Evolutionary conservation across 1,140 invertebrate genomes (phyloP).

Genomic region (Megathymus violae): DNA sequence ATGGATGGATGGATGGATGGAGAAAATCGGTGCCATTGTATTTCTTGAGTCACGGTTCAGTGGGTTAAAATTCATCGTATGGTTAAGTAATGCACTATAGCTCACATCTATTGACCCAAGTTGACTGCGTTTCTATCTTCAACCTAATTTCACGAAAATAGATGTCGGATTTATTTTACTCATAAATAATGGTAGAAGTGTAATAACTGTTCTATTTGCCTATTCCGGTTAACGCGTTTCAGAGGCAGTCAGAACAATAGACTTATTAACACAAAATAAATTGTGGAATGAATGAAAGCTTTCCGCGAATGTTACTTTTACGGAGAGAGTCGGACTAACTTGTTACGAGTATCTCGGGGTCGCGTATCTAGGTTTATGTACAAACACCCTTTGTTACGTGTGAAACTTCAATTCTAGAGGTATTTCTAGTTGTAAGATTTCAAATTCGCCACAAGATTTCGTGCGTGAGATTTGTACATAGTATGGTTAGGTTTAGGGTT

Average conservation of each 20-base stretch:
- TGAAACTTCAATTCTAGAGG: slow-evolving; percentile 9
- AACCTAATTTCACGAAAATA: background rate
- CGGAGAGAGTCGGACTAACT: slow-evolving; percentile 20
- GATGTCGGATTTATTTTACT: background rate
- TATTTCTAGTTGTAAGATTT: background rate
- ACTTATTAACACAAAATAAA: slow-evolving; percentile 26
- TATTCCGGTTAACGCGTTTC: slow-evolving; percentile 25
- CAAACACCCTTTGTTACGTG: slow-evolving; percentile 31
- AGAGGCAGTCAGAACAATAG: slow-evolving; percentile 32
- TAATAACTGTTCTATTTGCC: slow-evolving; percentile 15
- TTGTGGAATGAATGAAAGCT: slow-evolving; percentile 30
- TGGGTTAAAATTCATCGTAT: no score
- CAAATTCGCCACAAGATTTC: no score
- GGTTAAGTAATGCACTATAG: no score
- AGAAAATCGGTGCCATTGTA: no score
- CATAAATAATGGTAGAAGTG: background rate
- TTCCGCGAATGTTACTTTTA: slow-evolving; percentile 30
- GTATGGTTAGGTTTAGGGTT: no score
- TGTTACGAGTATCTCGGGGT: slow-evolving; percentile 23
- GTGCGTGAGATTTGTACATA: no score
- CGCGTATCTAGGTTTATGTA: slow-evolving; percentile 30
- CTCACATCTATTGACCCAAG: no score
- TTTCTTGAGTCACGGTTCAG: no score
- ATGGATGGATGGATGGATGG: no score
- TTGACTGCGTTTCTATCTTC: no score